Evolutionary conservation across 2,797 vertebrate species (phyloP), one percentile per base, ranked within the genome.

Genomic region (Melanotaenia pygmaea): DNA sequence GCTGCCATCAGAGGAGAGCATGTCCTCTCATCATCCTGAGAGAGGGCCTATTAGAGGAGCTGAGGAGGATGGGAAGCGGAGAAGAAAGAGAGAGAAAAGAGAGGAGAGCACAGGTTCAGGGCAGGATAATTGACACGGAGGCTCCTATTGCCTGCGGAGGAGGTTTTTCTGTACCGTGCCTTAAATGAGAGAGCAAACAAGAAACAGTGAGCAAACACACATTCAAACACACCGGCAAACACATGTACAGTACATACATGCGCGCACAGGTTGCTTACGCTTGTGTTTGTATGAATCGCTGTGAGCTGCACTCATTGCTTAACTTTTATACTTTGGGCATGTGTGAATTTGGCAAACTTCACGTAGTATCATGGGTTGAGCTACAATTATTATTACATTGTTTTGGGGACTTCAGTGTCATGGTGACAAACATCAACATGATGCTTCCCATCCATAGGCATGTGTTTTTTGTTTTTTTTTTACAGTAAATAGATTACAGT

Each of bases 51-150:
- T 93, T 92, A 93, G 89, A 91, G 88, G 80, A 89, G 90, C 86
- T 69, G 86, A 87, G 87, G 82, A 89, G 91, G 91, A 91, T 88
- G 85, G 91, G 91, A 92, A 87, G 85, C 82, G 84, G 90, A 86
- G 89, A 91, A 87, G 83, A 85, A 88, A 86, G 88, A 88, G 86
- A 85, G 88, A 84, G 83, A 86, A 82, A 90, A 91, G 90, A 91
- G 92, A 90, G 87, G 86, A 85, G 88, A 89, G 89, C 78, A 82
- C 63, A 91, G 93, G 92, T 94, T 94, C 91, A 90, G 93, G 93
- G 89, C 88, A 92, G 84, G 86, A 93, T 93, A 93, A 93, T 94
- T 94, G 93, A 93, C 93, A 92, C 80, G 91, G 89, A 88, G 88
- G 91, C 86, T 91, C 89, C 83, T 68, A 51, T 83, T 90, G 86